Evolutionary conservation across 1,140 invertebrate species (phyloP), one percentile per base, ranked within the genome.

Genomic region (Ceratosolen fusciceps): DNA sequence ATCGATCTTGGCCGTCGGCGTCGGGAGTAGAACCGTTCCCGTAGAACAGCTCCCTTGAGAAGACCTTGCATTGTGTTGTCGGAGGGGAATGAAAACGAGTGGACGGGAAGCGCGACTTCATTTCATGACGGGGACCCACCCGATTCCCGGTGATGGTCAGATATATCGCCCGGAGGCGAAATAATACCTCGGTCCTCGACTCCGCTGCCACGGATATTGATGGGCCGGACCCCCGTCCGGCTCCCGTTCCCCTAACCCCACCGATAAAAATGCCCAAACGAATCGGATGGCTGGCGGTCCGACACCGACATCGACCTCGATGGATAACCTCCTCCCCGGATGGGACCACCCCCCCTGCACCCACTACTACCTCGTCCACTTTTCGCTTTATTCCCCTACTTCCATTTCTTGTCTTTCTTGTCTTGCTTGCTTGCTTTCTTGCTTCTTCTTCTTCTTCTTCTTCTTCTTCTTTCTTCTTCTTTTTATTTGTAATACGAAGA

Each of bases 1-100:
- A 62, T 74, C 72, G 72, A 74, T 74, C 72, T 74, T 47, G 7
- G 29, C 54, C 54, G 24, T 29, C 26, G 56, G 31, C 24, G 62
- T 74, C 31, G n/a, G 9, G n/a, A 4, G 10, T 16, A 10, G 31
- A 19, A 26, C 24, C 31, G 31, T 7, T 4, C 2, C 14, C 67
- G 37, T 74, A 43, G 43, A 74, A 39, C 24, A 74, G 16, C 52
- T 39, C 31, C 24, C n/a, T 16, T 2, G 34, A 21, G 34, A 37
- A 37, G 60, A 65, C 21, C 52, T 39, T 58, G 34, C 49, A 39
- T 62, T 74, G 34, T 21, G 24, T 24, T 34, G 52, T 60, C 34
- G 43, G 24, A 7, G 10, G 0, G 3, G 5, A n/a, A 54, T n/a
- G 39, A 65, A 65, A 58, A 52, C 49, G 9, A 52, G 5, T 2